A percentile compares a stretch with the other conserved stretches of the same genome.
These are phyloP conservation scores for Gasterosteus aculeatus DNA, from an alignment of 2,113 vertebrate species.

Conservation along the genomic window DNA sequence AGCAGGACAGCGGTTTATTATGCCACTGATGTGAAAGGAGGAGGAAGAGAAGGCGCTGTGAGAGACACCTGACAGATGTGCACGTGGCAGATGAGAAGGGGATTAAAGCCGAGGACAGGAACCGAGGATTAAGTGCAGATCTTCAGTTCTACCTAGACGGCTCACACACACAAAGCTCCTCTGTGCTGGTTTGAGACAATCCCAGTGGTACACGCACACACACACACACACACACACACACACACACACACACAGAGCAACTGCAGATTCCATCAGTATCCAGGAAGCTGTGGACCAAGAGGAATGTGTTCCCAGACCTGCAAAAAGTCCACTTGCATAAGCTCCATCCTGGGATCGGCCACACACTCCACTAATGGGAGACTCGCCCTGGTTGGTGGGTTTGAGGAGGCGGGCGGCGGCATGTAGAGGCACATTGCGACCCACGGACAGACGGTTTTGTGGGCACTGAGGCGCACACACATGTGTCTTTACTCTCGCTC, in stretches of 20 bases:
- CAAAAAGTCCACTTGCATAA: constrained; percentile 67
- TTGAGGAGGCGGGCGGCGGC: not conserved
- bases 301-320: constrained; percentile 62
- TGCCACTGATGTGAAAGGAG: not conserved
- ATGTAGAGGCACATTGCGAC: constrained; percentile 24
- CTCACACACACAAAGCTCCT: constrained; percentile 21
- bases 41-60: not conserved
- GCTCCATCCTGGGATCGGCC: constrained; percentile 35
- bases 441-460: constrained; percentile 39
- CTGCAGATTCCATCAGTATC: constrained; percentile 70
- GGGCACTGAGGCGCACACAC: constrained; percentile 23
- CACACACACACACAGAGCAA: constrained; percentile 28
- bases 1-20: constrained; percentile 25
- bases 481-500: constrained; percentile 21
- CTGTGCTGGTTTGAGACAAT: constrained; percentile 43
- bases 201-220: constrained; percentile 4
- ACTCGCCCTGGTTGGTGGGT: constrained; percentile 8
- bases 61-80: constrained; percentile 2
- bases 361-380: constrained; percentile 31
- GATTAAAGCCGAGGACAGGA: constrained; percentile 32
- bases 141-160: constrained; percentile 29
- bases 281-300: constrained; percentile 64
- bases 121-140: not conserved
- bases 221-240: constrained; percentile 6
- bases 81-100: not conserved